Evolutionary conservation across 2,888 invertebrate genomes (phyloP).

Genomic region (Matsumyia berberina): DNA sequence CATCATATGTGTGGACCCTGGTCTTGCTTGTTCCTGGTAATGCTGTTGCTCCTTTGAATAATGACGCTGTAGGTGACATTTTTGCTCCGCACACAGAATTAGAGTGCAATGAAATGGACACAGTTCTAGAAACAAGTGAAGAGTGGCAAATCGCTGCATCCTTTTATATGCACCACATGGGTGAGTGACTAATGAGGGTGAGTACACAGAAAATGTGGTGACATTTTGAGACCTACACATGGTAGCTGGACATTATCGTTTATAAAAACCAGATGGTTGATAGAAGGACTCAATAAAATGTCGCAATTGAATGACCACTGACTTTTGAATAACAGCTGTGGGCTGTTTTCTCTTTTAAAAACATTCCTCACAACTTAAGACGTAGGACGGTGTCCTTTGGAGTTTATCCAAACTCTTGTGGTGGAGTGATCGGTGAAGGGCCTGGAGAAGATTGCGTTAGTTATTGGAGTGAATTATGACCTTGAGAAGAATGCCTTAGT

Average conservation of each 20-base stretch:
- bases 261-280: too few species aligned
- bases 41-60: not conserved
- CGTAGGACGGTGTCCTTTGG: too few species aligned
- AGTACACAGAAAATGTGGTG: not conserved
- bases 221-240: not conserved
- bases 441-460: too few species aligned
- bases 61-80: not conserved
- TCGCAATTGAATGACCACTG: too few species aligned
- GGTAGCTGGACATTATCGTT: conserved; percentile 1
- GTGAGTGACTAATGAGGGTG: conserved; percentile 6
- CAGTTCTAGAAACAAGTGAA: not conserved
- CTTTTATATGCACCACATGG: conserved; percentile 40
- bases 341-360: too few species aligned
- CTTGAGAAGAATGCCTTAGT: too few species aligned
- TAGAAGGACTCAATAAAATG: too few species aligned
- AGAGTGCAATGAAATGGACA: not conserved
- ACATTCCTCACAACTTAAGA: too few species aligned
- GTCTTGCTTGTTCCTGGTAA: not conserved
- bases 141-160: not conserved
- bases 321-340: too few species aligned
- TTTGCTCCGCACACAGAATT: not conserved
- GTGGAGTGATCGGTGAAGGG: too few species aligned
- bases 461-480: too few species aligned
- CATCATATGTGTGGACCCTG: conserved; percentile 74
- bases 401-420: too few species aligned